Percentiles rank a stretch among this genome's conserved stretches.
Conservation (phyloP, 2,113 vertebrate genomes). For the Syngnathus floridae region DNA sequence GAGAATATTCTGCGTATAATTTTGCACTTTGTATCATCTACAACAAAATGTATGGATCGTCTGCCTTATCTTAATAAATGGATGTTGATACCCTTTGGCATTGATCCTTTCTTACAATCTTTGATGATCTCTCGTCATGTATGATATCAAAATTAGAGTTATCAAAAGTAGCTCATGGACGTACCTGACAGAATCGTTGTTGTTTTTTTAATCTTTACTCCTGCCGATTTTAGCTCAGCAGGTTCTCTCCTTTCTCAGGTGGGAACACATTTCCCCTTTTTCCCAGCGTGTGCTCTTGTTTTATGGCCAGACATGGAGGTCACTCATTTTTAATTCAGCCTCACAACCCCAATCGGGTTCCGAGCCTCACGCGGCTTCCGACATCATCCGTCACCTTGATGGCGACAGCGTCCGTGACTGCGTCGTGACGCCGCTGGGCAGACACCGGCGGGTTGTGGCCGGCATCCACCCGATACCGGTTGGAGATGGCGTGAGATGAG, state of each 20-base stretch:
- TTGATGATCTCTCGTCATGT: too few species aligned
- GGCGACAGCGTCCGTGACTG: constrained; percentile 70
- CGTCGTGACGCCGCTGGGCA: constrained; percentile 81
- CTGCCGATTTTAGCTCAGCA: not conserved
- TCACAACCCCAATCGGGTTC: constrained; percentile 29
- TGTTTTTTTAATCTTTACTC: too few species aligned
- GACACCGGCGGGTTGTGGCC: constrained; percentile 73
- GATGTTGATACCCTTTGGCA: too few species aligned
- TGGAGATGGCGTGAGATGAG: constrained; percentile 10
- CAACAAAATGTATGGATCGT: too few species aligned
- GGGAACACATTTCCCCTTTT: not conserved
- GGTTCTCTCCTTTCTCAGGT: not conserved
- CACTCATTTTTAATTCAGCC: constrained; percentile 32
- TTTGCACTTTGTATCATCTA: too few species aligned
- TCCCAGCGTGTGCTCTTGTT: constrained; percentile 46
- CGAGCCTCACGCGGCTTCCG: not conserved
- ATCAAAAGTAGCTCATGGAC: too few species aligned
- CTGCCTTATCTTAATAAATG: too few species aligned
- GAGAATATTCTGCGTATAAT: too few species aligned
- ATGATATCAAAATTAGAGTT: too few species aligned
- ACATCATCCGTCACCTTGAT: constrained; percentile 77
- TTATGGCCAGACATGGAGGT: constrained; percentile 38
- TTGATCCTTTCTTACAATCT: too few species aligned
- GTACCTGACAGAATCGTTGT: too few species aligned
- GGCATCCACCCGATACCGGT: constrained; percentile 21